Conservation (phyloP, 2,113 vertebrate species). For the Coreoperca whiteheadi region DNA sequence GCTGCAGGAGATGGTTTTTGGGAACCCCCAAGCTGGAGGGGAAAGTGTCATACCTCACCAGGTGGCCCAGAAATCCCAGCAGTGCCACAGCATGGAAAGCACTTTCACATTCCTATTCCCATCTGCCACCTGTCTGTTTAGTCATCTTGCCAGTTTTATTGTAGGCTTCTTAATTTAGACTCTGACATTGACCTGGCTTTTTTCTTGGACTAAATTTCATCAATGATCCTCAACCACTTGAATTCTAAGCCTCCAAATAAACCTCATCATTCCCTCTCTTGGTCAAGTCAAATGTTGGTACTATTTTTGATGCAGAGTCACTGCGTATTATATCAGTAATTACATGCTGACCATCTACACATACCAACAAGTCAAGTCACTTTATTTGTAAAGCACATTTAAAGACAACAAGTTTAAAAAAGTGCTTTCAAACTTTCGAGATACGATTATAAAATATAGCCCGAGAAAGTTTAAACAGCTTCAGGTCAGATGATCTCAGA, state of each 20-base stretch:
- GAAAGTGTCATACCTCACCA: slow-evolving; percentile 41
- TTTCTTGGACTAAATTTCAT: slow-evolving; percentile 16
- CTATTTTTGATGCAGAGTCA: slow-evolving; percentile 44
- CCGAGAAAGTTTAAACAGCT: not conserved
- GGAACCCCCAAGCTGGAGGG: slow-evolving; percentile 1
- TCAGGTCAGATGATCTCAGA: not conserved
- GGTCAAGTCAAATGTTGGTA: slow-evolving; percentile 9
- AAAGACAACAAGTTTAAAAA: not conserved
- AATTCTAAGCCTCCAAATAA: not conserved
- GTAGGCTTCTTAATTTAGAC: slow-evolving; percentile 43
- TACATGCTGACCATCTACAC: not conserved
- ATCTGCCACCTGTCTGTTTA: slow-evolving; percentile 36
- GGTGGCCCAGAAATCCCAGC: slow-evolving; percentile 29
- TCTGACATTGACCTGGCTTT: slow-evolving; percentile 39
- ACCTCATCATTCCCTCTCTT: slow-evolving; percentile 1
- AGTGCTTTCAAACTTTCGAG: not conserved
- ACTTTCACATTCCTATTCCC: slow-evolving; percentile 28
- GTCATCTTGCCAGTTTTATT: slow-evolving; percentile 38
- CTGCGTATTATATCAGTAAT: not conserved
- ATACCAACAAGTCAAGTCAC: not conserved
- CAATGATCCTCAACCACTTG: slow-evolving; percentile 7
- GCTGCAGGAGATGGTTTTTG: slow-evolving; percentile 2
- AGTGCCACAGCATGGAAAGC: slow-evolving; percentile 34
- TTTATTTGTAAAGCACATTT: not conserved
- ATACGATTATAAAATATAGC: not conserved